Conservation (phyloP, 1,140 invertebrate species). For the Caerostris darwini region DNA sequence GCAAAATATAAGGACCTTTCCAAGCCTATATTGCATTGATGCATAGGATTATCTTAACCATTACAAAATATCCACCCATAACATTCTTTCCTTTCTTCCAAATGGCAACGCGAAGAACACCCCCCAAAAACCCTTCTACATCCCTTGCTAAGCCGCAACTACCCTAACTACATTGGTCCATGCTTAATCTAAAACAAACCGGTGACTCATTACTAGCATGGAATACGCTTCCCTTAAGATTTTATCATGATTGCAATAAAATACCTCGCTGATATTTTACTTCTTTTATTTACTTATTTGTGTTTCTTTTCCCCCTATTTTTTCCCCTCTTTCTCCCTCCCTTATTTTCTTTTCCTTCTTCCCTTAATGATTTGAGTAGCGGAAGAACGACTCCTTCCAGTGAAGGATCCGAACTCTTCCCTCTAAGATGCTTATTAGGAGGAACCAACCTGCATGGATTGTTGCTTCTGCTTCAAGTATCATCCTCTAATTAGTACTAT, state of each 20-base stretch:
- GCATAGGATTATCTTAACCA: no score
- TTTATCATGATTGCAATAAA: slow-evolving; percentile 28
- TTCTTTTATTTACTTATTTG: neutral
- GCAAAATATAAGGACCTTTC: no score
- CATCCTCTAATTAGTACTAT: slow-evolving; percentile 10
- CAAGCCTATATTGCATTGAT: no score
- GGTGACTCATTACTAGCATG: slow-evolving; percentile 9
- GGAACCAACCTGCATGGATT: neutral
- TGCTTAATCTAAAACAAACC: slow-evolving; percentile 33
- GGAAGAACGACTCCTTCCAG: neutral
- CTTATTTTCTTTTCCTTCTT: neutral
- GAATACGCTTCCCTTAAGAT: neutral
- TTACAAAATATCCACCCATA: neutral
- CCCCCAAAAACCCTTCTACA: neutral
- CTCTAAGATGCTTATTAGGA: slow-evolving; percentile 38
- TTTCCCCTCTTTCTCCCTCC: neutral
- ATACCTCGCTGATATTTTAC: neutral
- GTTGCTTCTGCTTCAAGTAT: neutral
- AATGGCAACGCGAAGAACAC: no score
- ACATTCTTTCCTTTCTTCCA: neutral
- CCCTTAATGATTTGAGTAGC: slow-evolving; percentile 49
- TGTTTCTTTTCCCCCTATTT: neutral
- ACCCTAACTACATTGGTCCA: neutral
- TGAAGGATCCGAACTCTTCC: slow-evolving; percentile 1
- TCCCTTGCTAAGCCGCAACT: neutral